Evolutionary conservation across 2,888 invertebrate species (phyloP).

Genomic region (Spodoptera picta): DNA sequence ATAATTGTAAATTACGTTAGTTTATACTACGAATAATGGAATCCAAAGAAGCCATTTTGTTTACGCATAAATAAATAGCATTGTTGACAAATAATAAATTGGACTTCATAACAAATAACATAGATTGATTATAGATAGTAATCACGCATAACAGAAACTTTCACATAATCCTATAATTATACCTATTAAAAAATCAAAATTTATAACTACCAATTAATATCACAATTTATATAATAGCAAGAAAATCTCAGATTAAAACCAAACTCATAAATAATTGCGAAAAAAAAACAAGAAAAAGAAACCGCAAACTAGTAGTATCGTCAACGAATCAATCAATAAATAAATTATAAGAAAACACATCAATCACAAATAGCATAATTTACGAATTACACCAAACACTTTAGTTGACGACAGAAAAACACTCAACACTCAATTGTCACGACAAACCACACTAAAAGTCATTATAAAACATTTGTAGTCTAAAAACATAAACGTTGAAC

Average conservation of each 20-base stretch:
- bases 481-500: slow-evolving; percentile 47
- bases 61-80: too few species aligned
- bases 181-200: too few species aligned
- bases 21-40: too few species aligned
- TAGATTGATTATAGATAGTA: too few species aligned
- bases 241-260: not conserved
- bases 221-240: too few species aligned
- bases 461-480: slow-evolving; percentile 27
- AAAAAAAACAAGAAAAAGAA: slow-evolving; percentile 10
- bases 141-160: too few species aligned
- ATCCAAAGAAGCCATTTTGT: too few species aligned
- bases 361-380: slow-evolving; percentile 25
- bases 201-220: too few species aligned
- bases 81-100: too few species aligned
- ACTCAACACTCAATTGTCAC: slow-evolving; percentile 47
- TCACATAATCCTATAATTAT: too few species aligned
- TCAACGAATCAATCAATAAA: slow-evolving; percentile 26
- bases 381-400: slow-evolving; percentile 42
- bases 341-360: slow-evolving; percentile 12
- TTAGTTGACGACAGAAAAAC: slow-evolving; percentile 27
- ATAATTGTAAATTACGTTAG: too few species aligned
- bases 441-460: slow-evolving; percentile 38
- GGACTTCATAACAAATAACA: too few species aligned
- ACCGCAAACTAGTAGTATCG: slow-evolving; percentile 1
- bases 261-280: not conserved